Percentiles rank a stretch among this genome's conserved stretches.
Conservation (phyloP, 2,797 vertebrate genomes). For the Sebastes oblongus region DNA sequence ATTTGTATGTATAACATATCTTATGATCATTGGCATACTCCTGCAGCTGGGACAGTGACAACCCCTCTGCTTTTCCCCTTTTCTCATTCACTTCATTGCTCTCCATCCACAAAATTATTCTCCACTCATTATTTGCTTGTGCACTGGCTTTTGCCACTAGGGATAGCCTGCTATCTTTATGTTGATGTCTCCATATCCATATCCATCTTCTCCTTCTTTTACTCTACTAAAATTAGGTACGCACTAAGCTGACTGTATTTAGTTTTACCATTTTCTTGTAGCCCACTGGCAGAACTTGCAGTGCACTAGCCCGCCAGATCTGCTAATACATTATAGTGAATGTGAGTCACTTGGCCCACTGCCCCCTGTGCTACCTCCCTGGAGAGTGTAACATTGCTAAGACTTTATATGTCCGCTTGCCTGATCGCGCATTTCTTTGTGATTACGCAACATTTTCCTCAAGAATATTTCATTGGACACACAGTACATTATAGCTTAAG, state of each 20-base stretch:
- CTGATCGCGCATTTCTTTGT: neutral
- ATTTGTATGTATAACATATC: neutral
- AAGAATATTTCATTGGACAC: neutral
- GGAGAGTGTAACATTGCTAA: neutral
- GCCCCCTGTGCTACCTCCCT: neutral
- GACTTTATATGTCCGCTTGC: neutral
- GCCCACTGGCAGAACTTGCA: too few relatives aligned
- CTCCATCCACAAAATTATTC: neutral
- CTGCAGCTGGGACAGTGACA: neutral
- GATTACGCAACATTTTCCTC: neutral
- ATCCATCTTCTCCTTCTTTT: neutral
- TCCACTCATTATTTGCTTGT: neutral
- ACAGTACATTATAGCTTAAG: neutral
- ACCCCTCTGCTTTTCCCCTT: neutral
- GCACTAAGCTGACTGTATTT: neutral
- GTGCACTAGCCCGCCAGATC: neutral
- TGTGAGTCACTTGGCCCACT: neutral
- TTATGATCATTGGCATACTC: neutral
- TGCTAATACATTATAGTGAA: slow-evolving; percentile 5
- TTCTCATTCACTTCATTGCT: neutral
- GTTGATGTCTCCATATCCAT: neutral
- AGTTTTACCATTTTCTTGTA: neutral
- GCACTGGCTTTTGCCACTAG: neutral
- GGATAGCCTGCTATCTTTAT: neutral
- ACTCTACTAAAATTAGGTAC: neutral